These are phyloP conservation scores for Sapayoa aenigma DNA, from an alignment of 2,113 vertebrate genomes.

Conservation along the genomic window DNA sequence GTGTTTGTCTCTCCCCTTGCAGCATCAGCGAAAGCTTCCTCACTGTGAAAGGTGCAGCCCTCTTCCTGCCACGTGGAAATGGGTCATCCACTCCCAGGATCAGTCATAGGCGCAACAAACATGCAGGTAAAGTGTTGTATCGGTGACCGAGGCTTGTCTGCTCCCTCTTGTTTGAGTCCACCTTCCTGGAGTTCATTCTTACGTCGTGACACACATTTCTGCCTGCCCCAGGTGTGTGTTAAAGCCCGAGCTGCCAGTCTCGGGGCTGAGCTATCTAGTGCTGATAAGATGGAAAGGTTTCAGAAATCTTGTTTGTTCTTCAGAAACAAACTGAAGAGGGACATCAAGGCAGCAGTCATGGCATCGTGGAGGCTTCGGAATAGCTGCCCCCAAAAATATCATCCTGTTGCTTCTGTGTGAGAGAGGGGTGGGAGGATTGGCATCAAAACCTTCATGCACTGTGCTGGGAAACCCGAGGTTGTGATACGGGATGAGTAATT, in stretches of 20 bases:
- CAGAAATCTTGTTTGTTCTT: neutral
- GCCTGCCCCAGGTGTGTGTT: neutral
- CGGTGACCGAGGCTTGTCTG: neutral
- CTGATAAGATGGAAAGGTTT: neutral
- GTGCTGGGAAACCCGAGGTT: neutral
- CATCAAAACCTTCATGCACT: neutral
- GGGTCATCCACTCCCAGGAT: slow-evolving; percentile 83
- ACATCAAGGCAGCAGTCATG: neutral
- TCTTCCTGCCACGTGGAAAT: slow-evolving; percentile 93
- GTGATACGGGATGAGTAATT: neutral
- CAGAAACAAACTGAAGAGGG: neutral
- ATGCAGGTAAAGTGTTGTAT: slow-evolving; percentile 82
- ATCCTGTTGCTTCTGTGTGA: neutral
- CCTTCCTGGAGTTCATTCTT: neutral
- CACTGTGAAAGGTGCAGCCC: slow-evolving; percentile 95
- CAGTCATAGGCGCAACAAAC: slow-evolving; percentile 91
- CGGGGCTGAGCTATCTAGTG: neutral
- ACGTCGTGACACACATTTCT: neutral
- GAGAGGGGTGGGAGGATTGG: neutral
- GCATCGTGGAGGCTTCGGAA: neutral
- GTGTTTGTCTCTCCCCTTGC: neutral
- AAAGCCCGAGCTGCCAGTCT: neutral
- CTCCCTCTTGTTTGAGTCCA: neutral
- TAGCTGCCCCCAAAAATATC: neutral
- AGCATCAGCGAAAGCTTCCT: slow-evolving; percentile 98